Percentiles rank a stretch among this genome's conserved stretches.
Conservation (phyloP, 2,113 vertebrate genomes). For the Turnix velox region DNA sequence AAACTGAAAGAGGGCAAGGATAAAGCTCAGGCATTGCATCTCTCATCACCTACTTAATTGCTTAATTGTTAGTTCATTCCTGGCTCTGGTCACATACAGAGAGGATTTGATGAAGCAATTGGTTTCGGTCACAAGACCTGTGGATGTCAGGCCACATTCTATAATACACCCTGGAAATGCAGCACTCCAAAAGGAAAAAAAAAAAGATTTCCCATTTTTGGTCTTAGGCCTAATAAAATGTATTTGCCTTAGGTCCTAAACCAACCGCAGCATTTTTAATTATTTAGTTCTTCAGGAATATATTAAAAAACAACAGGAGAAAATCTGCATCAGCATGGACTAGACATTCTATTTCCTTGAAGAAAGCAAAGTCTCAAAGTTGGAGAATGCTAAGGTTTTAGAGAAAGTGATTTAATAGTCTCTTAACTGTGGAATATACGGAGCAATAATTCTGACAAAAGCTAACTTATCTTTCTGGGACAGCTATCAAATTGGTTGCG, state of each 20-base stretch:
- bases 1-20: background rate
- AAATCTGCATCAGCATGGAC: background rate
- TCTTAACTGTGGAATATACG: constrained; percentile 17
- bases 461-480: constrained; percentile 36
- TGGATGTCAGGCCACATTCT: background rate
- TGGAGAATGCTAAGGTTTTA: constrained; percentile 24
- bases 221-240: background rate
- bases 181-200: background rate
- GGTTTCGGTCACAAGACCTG: background rate
- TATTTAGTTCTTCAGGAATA: background rate
- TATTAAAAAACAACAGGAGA: background rate
- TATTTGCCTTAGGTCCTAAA: background rate
- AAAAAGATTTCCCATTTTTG: background rate
- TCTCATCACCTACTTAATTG: background rate
- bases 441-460: constrained; percentile 44
- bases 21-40: background rate
- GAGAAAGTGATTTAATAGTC: constrained; percentile 45
- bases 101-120: background rate
- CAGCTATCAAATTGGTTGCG: constrained; percentile 43
- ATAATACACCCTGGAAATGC: background rate
- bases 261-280: background rate
- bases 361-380: background rate
- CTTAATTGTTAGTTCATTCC: constrained; percentile 22
- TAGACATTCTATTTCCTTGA: background rate
- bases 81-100: background rate